Evolutionary conservation across 2,113 vertebrate genomes (phyloP), one percentile per base, ranked within the genome.

Genomic region (Tragelaphus strepsiceros): DNA sequence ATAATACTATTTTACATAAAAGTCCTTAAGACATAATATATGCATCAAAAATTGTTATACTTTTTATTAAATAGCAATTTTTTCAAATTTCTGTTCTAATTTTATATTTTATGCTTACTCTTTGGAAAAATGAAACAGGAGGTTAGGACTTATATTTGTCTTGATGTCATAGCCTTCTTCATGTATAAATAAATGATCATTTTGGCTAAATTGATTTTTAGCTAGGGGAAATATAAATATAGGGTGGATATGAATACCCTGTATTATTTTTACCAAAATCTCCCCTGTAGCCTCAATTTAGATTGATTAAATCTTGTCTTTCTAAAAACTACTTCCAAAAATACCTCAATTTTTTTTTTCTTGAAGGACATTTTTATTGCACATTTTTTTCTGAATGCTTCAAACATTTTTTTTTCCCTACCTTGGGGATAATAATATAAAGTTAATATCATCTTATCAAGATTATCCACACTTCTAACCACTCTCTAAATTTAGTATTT

Each of bases 221-320:
- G 94, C 88, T 96, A 91, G 95, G 93, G 53, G 96, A 97, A 96
- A 93, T 88, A 84, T 84, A 97, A 98, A 97, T 98, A 95, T 97
- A 97, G 93, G 88, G 81, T 77, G 24, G 62, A 90, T 96, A 96
- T 98, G 93, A 97, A 96, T 97, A 97, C 84, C 85, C 85, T 95
- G 88, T 30, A 96, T 97, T 97, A 97, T 98, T 97, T 97, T 97
- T 98, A 96, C 88, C 62, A 92, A 98, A 97, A 96, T 98, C 28
- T 93, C 86, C 89, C 30, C 78, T 96, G 58, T 96, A 88, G 74
- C 9, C 30, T 43, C 88, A 97, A 92, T 93, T 97, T 97, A 95
- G 94, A 91, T 46, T 90, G 96, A 92, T 87, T 97, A 49, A 97
- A 80, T 97, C 62, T 77, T 87, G 81, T 92, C 95, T 95, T 89